Evolutionary conservation across 1,140 invertebrate species (phyloP).

Genomic region (Orussus abietinus): DNA sequence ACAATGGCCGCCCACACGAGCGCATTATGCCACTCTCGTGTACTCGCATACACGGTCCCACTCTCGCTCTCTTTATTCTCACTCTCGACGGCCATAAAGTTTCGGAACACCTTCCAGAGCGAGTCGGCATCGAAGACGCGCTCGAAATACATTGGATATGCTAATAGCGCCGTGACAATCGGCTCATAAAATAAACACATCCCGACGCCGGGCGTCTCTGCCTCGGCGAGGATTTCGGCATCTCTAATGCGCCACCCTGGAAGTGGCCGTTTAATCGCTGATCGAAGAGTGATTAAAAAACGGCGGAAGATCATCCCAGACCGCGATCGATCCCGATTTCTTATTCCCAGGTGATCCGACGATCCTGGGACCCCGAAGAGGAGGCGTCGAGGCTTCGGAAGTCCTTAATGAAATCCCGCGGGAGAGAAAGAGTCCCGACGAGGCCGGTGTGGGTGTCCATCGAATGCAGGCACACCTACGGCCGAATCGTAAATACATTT

Average conservation of each 20-base stretch:
- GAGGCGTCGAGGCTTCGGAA: too few relatives aligned
- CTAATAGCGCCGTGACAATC: conserved; percentile 28
- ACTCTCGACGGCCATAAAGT: conserved; percentile 30
- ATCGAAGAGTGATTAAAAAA: too few relatives aligned
- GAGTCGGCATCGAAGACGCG: conserved; percentile 21
- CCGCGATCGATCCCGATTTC: too few relatives aligned
- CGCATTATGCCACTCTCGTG: conserved; percentile 42
- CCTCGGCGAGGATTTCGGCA: too few relatives aligned
- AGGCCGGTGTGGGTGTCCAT: too few relatives aligned
- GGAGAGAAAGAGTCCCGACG: neutral
- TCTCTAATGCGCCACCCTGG: too few relatives aligned
- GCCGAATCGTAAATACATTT: conserved; percentile 38
- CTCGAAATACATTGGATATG: conserved; percentile 26
- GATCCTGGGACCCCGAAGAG: too few relatives aligned
- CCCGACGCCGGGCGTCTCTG: too few relatives aligned
- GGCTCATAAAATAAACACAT: conserved; percentile 29
- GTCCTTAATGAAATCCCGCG: too few relatives aligned
- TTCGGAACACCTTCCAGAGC: conserved; percentile 30
- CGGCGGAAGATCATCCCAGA: too few relatives aligned
- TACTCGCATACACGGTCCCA: conserved; percentile 23
- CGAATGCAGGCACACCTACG: conserved; percentile 31
- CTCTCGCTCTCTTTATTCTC: conserved; percentile 10
- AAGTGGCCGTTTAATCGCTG: too few relatives aligned
- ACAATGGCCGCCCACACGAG: conserved; percentile 46
- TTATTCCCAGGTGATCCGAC: too few relatives aligned